phyloP scores from a whole-genome alignment of 2,113 vertebrate genomes.

The Calyptommatus sinebrachiatus region DNA sequence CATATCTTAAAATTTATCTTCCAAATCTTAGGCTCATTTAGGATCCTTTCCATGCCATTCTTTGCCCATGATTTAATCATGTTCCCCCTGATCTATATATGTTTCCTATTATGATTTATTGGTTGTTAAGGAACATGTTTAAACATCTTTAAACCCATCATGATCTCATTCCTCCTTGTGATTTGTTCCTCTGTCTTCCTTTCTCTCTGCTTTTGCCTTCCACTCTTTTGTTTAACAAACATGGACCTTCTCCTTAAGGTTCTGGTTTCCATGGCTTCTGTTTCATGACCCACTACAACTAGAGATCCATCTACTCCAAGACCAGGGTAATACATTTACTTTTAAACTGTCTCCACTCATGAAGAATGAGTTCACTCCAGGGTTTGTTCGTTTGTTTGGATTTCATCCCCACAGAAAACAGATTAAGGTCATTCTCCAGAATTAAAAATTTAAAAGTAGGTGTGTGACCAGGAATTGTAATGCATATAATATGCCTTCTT shows the following conservation, averaged over 20 bases:
- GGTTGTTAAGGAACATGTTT: background rate
- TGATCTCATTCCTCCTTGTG: background rate
- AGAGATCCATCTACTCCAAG: no score
- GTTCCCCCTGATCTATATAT: background rate
- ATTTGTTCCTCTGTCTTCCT: background rate
- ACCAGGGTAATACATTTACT: no score
- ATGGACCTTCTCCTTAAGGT: background rate
- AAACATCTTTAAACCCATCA: background rate
- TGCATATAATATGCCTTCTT: no score
- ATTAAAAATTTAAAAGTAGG: no score
- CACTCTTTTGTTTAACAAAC: background rate
- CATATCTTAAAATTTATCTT: background rate
- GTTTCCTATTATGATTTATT: background rate
- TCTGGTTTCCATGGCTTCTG: background rate
- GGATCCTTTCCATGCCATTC: background rate
- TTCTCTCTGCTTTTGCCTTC: background rate
- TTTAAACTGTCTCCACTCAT: no score
- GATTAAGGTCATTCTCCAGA: no score
- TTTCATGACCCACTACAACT: background rate
- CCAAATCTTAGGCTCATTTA: background rate
- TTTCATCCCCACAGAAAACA: no score
- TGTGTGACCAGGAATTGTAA: no score
- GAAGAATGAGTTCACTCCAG: no score
- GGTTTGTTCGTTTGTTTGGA: no score
- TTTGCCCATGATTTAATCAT: background rate